Evolutionary conservation across 2,113 vertebrate species (phyloP), one percentile per base, ranked within the genome.

Genomic region (Tor tambroides): DNA sequence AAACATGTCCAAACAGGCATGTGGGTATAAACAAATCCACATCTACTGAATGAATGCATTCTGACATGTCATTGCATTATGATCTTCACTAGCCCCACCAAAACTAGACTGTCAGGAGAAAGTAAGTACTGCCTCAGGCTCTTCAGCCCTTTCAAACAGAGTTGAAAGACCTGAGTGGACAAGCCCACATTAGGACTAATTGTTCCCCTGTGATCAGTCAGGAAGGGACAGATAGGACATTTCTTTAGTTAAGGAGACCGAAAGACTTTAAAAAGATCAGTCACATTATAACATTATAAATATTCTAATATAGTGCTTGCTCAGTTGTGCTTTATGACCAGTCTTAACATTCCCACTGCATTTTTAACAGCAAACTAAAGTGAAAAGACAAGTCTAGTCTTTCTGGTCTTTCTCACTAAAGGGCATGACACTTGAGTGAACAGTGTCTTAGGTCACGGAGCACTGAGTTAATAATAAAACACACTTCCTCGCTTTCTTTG

Each of bases 1-100:
- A 86, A 91, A 93, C 92, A 89, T 92, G 94, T 89, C 90, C 84
- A 89, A 88, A 90, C 93, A 92, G 30, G 93, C 88, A 75, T 89
- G 84, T 49, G 74, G 69, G 80, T 86, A 85, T 43, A 90, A 43
- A 92, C 89, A 91, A 89, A 84, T 75, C 69, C 35, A 65, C 19
- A 26, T 69, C 38, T 72, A 6, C 65, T 49, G 81, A 71, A 72
- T 49, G 65, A 71, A 72, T 83, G 15, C 15, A 67, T 32, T 59
- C 77, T 38, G 80, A 46, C 80, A 28, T 69, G n/a, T 15, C 41
- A 12, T 9, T 49, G 63, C 61, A 83, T 69, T 83, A 80, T 63
- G n/a, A 61, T 26, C 78, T 80, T 79, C 11, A n/a, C 51, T 79
- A 79, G 51, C 21, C 19, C 30, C 30, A 80, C 77, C 51, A 79